Base-by-base conservation (phyloP, 2,797 vertebrate species). In the Hippoglossus hippoglossus region DNA sequence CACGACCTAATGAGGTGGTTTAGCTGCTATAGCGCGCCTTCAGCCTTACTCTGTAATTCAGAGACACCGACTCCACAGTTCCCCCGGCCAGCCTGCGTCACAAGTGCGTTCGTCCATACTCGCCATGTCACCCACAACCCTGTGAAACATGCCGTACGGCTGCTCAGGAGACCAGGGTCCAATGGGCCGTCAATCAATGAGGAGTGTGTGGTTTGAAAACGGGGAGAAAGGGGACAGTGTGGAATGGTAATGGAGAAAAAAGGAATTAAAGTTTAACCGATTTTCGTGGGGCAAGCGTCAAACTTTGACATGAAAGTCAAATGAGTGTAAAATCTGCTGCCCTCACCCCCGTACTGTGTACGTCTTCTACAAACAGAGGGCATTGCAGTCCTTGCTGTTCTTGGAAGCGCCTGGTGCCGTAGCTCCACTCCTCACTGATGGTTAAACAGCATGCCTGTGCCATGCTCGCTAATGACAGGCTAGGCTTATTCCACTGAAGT, bases 61-160 rank as follows among this genome's bases (percentile, higher is more conserved):
- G 85, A 89, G 77, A 83, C 88, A 92, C 81, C 78, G 77, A 90
- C 83, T 89, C 85, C 77, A 84, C 82, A 80, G 84, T 87, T 93
- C 83, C 76, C 79, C 85, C 52, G 84, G 90, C 92, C 92, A 92
- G 91, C 77, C 87, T 93, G 91, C 94, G 93, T 94, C 93, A 94
- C 87, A 77, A 89, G 67, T 91, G 87, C 88, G 88, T 89, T 89
- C 65, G 71, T 90, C 81, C 79, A 22, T 68, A 75, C 71, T 89
- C 67, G 72, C 87, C 81, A 80, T 87, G 77, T 86, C 10, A 83
- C 91, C 92, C 91, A 71, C 91, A 93, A 77, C 80, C 84, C 83
- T 58, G 76, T 47, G 80, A 92, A 92, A 90, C 89, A 90, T 75
- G 85, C 71, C 58, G 85, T 82, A 68, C 21, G 79, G 68, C 75